Percentiles rank a stretch among this genome's conserved stretches.
phyloP scores from a whole-genome alignment of 64 coral and sea anemone genomes.

The Stichodactyla helianthus region DNA sequence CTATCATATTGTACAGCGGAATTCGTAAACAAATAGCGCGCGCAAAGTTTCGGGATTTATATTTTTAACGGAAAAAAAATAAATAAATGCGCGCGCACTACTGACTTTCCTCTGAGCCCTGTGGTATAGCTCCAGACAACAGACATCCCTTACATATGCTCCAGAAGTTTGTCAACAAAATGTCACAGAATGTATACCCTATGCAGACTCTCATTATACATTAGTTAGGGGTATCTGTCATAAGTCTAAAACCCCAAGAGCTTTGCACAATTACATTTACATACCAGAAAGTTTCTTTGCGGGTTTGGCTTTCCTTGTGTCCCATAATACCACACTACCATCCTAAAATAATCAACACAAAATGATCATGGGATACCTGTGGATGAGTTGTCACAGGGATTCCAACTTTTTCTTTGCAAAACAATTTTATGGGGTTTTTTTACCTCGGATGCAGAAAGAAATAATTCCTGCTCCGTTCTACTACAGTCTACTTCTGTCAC shows the following conservation, averaged over 20 bases:
- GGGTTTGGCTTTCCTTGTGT: conserved; percentile 67
- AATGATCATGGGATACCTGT: not conserved
- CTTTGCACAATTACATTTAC: not conserved
- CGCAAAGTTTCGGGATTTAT: too few relatives aligned
- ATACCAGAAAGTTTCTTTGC: conserved; percentile 60
- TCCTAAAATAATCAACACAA: conserved; percentile 44
- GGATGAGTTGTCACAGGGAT: not conserved
- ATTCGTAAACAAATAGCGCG: too few relatives aligned
- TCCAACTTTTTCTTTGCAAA: not conserved
- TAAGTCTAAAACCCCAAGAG: not conserved
- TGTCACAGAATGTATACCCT: too few relatives aligned
- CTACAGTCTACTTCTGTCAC: conserved; percentile 72
- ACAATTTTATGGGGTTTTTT: not conserved
- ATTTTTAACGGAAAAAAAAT: too few relatives aligned
- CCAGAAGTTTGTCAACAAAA: too few relatives aligned
- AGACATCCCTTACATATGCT: too few relatives aligned
- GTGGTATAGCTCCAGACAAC: too few relatives aligned
- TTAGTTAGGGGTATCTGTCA: too few relatives aligned
- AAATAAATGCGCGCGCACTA: too few relatives aligned
- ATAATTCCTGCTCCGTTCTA: conserved; percentile 77
- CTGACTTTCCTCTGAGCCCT: too few relatives aligned
- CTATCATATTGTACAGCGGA: too few relatives aligned
- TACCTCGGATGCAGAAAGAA: conserved; percentile 91
- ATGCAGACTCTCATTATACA: too few relatives aligned
- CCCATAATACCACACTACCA: conserved; percentile 88